Evolutionary conservation across 92 coral and sea anemone genomes (phyloP).

Genomic region (Epizoanthus scotinus): DNA sequence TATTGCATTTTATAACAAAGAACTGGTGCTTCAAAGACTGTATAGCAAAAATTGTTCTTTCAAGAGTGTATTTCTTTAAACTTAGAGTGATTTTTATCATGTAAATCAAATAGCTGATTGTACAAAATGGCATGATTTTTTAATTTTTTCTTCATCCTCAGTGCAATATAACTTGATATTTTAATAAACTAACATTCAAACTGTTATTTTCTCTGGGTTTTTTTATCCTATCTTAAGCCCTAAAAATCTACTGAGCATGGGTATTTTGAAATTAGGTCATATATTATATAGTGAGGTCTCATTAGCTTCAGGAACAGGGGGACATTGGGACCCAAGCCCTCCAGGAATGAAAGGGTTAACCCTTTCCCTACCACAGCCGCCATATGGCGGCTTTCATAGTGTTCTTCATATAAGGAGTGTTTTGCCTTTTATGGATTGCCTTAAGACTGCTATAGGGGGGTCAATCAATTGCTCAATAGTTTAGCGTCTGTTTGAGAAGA

Average conservation of each 20-base stretch:
- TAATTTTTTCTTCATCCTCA: too few relatives aligned
- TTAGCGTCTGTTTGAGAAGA: not conserved
- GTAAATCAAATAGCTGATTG: too few relatives aligned
- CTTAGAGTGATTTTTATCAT: too few relatives aligned
- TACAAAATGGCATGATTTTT: too few relatives aligned
- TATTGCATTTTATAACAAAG: too few relatives aligned
- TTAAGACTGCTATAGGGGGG: constrained; percentile 10
- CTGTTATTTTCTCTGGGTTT: not conserved
- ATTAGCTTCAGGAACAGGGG: constrained; percentile 21
- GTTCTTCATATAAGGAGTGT: constrained; percentile 8
- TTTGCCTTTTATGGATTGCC: constrained; percentile 14
- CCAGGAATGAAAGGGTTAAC: constrained; percentile 21
- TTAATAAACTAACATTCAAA: too few relatives aligned
- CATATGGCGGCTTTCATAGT: constrained; percentile 1
- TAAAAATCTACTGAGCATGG: constrained; percentile 22
- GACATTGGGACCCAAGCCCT: constrained; percentile 23
- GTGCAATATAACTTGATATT: too few relatives aligned
- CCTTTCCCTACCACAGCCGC: constrained; percentile 14
- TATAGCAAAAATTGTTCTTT: too few relatives aligned
- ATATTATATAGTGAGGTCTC: not conserved
- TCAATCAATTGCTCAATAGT: constrained; percentile 23
- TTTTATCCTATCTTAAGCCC: not conserved
- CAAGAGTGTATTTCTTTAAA: not conserved
- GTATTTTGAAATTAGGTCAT: constrained; percentile 2
- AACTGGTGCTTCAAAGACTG: too few relatives aligned